Base-by-base conservation (phyloP, 2,888 invertebrate species). In the Pyrocoelia pectoralis region DNA sequence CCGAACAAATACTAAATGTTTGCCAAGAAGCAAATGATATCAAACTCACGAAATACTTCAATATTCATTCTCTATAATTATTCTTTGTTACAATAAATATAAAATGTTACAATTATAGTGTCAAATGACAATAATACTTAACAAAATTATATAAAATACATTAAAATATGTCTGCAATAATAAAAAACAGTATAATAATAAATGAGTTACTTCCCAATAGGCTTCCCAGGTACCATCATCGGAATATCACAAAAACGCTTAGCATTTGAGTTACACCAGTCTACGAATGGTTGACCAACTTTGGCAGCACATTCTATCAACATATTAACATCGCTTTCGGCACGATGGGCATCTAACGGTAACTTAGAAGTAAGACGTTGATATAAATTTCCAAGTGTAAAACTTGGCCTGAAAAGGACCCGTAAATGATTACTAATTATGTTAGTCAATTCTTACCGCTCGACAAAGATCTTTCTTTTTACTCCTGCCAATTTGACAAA, bases 311-410 rank as follows among this genome's bases (percentile, higher is more conserved):
- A 87, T 68, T 86, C 83, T 9, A 90, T 74, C 52, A 92, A 79
- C 82, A 86, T 86, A 1, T 84, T 68, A 28, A 89, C 89, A 77
- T 93, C 92, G 1, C 78, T 84, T 78, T 92, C 92, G 1, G 92
- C 91, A 67, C 84, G 83, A 75, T 93, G 92, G 0, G 84, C 81
- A 72, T 83, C 77, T 1, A 71, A 48, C 0, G 85, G 80, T 10
- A 82, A 73, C 56, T 79, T 81, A 1, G 81, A 81, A 46, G 87
- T 81, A 15, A 88, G 76, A 51, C 86, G 83, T 66, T 83, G 79
- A 74, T 86, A 89, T 29, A 91, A 74, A 59, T 83, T 83, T 1
- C 65, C 64, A 33, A 91, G 78, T 70, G 83, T 84, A 73, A 86
- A 90, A 66, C 83, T 78, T 10, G 14, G 28, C 33, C 59, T 68